Evolutionary conservation across 2,113 vertebrate genomes (phyloP).

Genomic region (Azemiops feae): DNA sequence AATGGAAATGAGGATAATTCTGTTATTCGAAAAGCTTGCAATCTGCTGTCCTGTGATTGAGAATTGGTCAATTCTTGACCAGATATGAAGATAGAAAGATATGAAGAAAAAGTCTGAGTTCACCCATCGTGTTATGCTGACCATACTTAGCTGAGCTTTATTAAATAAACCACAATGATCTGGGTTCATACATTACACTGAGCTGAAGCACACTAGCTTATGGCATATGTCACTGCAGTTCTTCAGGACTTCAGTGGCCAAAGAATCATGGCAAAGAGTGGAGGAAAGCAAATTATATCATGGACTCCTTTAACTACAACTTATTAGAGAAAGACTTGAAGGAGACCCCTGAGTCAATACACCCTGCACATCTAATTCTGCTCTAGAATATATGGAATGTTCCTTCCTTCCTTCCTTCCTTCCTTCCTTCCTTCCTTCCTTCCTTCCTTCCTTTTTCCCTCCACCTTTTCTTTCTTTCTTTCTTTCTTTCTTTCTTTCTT

Average conservation of each 20-base stretch:
- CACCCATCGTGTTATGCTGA: not conserved
- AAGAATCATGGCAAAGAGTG: not conserved
- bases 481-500: too few species aligned
- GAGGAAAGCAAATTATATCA: not conserved
- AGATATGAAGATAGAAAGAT: not conserved
- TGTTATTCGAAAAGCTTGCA: not conserved
- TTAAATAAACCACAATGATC: not conserved
- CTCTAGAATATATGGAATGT: not conserved
- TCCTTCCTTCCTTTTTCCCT: too few species aligned
- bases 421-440: too few species aligned
- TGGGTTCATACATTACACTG: not conserved
- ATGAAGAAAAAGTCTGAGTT: not conserved
- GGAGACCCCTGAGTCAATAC: not conserved
- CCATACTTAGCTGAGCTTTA: not conserved
- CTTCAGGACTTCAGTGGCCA: not conserved
- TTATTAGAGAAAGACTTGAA: not conserved
- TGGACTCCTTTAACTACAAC: not conserved
- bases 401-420: not conserved
- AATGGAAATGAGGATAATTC: not conserved
- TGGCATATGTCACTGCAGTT: not conserved
- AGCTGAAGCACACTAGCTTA: not conserved
- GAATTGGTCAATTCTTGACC: not conserved
- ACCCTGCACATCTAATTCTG: not conserved
- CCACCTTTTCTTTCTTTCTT: too few species aligned
- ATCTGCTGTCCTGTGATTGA: not conserved